Conservation (phyloP, 1,140 invertebrate species). For the Cecropterus lyciades region DNA sequence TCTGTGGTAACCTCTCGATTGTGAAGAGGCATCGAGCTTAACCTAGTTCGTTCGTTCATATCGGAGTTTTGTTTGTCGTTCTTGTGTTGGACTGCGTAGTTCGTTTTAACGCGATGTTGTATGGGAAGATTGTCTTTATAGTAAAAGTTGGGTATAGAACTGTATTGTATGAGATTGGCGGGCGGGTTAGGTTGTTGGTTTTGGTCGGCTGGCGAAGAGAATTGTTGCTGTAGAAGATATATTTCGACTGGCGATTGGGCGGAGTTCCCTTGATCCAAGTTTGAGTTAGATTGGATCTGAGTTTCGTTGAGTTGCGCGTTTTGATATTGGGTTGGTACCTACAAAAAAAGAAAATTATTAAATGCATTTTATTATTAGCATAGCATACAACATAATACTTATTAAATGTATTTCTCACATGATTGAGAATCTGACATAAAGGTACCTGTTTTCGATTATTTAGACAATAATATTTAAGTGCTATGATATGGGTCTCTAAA, state of each 20-base stretch:
- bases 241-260: constrained; percentile 53
- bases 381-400: no score
- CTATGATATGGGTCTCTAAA: no score
- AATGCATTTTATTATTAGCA: no score
- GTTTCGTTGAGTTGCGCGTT: constrained; percentile 25
- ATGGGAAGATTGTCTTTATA: constrained; percentile 35
- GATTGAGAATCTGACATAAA: no score
- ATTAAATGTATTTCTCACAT: no score
- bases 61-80: constrained; percentile 5
- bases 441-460: no score
- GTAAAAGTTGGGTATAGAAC: constrained; percentile 41
- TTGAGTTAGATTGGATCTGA: constrained; percentile 10
- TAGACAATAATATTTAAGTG: no score
- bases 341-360: constrained; percentile 21
- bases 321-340: constrained; percentile 41
- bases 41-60: background rate
- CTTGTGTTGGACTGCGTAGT: constrained; percentile 15
- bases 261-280: constrained; percentile 31
- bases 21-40: constrained; percentile 21
- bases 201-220: constrained; percentile 37
- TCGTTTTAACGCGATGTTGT: constrained; percentile 9
- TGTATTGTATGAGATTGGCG: constrained; percentile 37
- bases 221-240: constrained; percentile 61
- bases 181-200: constrained; percentile 15
- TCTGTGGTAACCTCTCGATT: constrained; percentile 11